phyloP scores from a whole-genome alignment of 2,888 invertebrate genomes.

The Lomographa bimaculata region DNA sequence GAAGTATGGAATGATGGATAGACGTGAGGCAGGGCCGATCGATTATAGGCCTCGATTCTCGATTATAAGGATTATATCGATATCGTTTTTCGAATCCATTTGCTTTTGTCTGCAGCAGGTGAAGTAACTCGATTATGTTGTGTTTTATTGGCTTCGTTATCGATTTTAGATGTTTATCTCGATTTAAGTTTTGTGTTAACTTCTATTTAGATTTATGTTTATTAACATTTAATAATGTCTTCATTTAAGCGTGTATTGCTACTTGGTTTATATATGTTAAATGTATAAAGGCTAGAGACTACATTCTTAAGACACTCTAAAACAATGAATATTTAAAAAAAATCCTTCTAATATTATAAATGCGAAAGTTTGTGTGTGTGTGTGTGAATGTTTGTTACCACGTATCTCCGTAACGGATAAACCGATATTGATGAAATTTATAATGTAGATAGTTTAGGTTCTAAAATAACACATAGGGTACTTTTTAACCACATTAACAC shows the following conservation, averaged over 20 bases:
- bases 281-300: too few species aligned
- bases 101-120: constrained; percentile 44
- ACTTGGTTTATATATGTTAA: too few species aligned
- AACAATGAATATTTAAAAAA: too few species aligned
- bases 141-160: constrained; percentile 20
- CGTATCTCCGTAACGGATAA: too few species aligned
- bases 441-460: too few species aligned
- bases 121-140: constrained; percentile 40
- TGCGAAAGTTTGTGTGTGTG: too few species aligned
- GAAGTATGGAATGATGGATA: constrained; percentile 53
- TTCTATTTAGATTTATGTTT: constrained; percentile 12
- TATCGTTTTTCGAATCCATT: constrained; percentile 52
- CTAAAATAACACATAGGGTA: too few species aligned
- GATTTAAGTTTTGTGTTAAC: constrained; percentile 8
- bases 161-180: constrained; percentile 15
- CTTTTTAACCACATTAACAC: too few species aligned
- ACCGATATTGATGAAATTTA: too few species aligned
- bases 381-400: too few species aligned
- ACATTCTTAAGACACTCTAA: too few species aligned
- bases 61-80: constrained; percentile 62
- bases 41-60: constrained; percentile 40
- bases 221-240: constrained; percentile 13
- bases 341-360: too few species aligned
- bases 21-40: constrained; percentile 41
- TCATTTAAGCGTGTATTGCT: neutral